Evolutionary conservation across 2,888 invertebrate genomes (phyloP).

Genomic region (Epinotia brunnichana): DNA sequence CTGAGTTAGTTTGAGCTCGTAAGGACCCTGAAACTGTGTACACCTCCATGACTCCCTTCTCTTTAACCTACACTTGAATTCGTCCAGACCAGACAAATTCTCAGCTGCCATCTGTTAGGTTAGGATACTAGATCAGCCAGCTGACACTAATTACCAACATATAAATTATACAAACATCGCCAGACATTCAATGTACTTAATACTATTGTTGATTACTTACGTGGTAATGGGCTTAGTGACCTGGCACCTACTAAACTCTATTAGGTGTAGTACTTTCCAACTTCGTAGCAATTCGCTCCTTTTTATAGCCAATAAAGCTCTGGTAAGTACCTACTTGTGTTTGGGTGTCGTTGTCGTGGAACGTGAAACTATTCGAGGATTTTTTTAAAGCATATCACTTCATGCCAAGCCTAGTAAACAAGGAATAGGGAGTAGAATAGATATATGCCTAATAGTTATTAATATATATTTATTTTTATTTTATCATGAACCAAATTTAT

Average conservation of each 20-base stretch:
- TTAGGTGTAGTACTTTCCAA: conserved; percentile 13
- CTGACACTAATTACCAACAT: background rate
- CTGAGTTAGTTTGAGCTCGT: too few relatives aligned
- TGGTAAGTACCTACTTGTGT: conserved; percentile 10
- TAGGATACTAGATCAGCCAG: background rate
- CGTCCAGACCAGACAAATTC: background rate
- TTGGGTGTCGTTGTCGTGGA: conserved; percentile 8
- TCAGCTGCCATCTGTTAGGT: background rate
- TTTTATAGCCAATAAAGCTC: conserved; percentile 32
- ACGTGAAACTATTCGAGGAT: background rate
- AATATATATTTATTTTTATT: too few relatives aligned
- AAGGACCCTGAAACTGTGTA: too few relatives aligned
- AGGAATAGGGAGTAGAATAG: background rate
- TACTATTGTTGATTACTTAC: conserved; percentile 1
- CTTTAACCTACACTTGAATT: background rate
- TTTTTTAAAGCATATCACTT: background rate
- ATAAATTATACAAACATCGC: background rate
- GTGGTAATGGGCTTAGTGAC: conserved; percentile 1
- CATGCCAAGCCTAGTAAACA: background rate
- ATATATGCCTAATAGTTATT: too few relatives aligned
- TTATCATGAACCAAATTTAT: too few relatives aligned
- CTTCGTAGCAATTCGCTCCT: conserved; percentile 19
- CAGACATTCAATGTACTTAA: background rate
- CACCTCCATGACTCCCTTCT: too few relatives aligned
- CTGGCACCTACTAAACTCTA: conserved; percentile 3